Percentiles rank a stretch among this genome's conserved stretches.
These are phyloP conservation scores for Cephus rjabovi DNA, from an alignment of 2,888 invertebrate species.

Conservation along the genomic window DNA sequence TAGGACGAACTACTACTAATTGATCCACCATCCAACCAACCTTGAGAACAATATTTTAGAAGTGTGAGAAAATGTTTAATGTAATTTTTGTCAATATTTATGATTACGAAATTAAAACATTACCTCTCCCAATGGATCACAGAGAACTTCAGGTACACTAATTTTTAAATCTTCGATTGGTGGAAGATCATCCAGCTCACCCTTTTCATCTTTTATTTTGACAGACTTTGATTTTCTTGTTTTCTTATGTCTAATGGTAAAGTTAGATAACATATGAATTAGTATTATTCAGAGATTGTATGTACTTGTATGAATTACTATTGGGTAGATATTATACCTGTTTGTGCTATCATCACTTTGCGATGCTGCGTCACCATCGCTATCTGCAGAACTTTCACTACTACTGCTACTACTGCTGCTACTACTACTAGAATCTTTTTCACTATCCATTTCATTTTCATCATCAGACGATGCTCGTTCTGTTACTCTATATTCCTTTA, in stretches of 20 bases:
- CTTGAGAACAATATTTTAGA: constrained; percentile 62
- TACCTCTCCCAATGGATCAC: constrained; percentile 79
- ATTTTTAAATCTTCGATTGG: constrained; percentile 86
- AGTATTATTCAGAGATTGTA: not conserved
- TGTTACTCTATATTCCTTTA: not conserved
- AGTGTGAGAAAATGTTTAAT: not conserved
- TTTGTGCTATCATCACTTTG: constrained; percentile 25
- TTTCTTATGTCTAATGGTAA: constrained; percentile 22
- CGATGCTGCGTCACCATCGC: constrained; percentile 27
- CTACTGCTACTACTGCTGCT: constrained; percentile 23
- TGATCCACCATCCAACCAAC: constrained; percentile 61
- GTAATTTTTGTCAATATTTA: constrained; percentile 8
- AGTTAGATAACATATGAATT: not conserved
- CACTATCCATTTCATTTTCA: constrained; percentile 40
- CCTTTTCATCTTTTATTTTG: constrained; percentile 45
- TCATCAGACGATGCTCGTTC: constrained; percentile 14
- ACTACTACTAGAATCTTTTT: constrained; percentile 41
- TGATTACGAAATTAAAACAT: constrained; percentile 9
- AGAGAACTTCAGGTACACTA: constrained; percentile 80
- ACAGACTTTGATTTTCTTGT: constrained; percentile 12
- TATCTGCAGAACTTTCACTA: constrained; percentile 30
- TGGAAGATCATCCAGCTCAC: constrained; percentile 80
- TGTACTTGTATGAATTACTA: not conserved
- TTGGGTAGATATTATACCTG: constrained; percentile 12
- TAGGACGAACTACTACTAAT: constrained; percentile 79